Conservation (phyloP, 2,888 invertebrate species). For the Periphyllus acericola region DNA sequence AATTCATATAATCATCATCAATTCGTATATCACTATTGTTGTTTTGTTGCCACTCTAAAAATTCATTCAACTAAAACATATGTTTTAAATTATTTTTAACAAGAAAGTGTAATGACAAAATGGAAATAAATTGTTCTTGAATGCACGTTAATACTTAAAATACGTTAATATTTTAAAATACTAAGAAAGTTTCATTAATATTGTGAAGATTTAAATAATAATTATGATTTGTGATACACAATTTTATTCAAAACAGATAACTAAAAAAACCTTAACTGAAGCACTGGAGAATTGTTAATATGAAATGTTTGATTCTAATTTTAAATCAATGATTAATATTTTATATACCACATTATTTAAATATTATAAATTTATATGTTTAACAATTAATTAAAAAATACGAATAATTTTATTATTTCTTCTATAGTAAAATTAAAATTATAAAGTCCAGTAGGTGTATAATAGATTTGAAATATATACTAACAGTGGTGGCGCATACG, state of each 20-base stretch:
- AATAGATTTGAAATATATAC: too few species aligned
- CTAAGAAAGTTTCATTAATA: background rate
- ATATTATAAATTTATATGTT: too few species aligned
- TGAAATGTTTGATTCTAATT: background rate
- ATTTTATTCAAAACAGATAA: background rate
- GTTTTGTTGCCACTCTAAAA: conserved; percentile 77
- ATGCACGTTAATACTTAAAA: background rate
- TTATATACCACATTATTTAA: background rate
- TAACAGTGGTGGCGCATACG: too few species aligned
- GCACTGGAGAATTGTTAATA: too few species aligned
- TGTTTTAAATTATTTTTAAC: background rate
- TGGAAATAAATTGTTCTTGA: background rate
- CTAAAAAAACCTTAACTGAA: too few species aligned
- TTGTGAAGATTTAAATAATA: background rate
- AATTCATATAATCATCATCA: conserved; percentile 86
- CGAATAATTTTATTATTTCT: too few species aligned
- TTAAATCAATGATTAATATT: background rate
- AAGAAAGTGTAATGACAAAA: background rate
- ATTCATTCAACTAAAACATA: conserved; percentile 73
- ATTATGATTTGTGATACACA: background rate
- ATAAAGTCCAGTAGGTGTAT: too few species aligned
- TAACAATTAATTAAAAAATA: too few species aligned
- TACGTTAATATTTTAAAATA: background rate
- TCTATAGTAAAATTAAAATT: too few species aligned
- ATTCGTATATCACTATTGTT: conserved; percentile 77